Conservation (phyloP, 2,113 vertebrate genomes). For the Polypterus bichir region DNA sequence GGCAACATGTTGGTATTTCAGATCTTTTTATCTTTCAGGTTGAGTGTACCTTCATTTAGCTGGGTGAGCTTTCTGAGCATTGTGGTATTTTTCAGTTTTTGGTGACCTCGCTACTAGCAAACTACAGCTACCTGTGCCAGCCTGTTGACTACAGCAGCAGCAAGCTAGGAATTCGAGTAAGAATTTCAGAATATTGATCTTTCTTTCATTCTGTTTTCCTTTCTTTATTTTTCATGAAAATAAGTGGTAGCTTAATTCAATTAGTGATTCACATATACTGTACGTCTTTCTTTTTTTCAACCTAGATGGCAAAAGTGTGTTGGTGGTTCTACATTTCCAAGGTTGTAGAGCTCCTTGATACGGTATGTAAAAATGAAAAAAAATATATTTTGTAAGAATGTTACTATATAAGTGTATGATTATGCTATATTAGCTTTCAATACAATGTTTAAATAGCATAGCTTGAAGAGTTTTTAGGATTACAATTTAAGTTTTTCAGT, state of each 20-base stretch:
- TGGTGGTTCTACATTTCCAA: constrained; percentile 66
- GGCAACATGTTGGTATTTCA: no score
- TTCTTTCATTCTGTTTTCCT: not conserved
- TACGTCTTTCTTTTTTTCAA: constrained; percentile 21
- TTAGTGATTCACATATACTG: not conserved
- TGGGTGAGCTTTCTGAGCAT: not conserved
- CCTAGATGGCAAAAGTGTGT: constrained; percentile 67
- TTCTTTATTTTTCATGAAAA: not conserved
- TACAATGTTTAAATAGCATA: no score
- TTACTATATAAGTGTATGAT: no score
- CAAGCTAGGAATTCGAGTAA: constrained; percentile 40
- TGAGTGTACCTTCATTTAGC: no score
- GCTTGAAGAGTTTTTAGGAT: no score
- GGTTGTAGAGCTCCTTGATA: constrained; percentile 46
- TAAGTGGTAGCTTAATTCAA: no score
- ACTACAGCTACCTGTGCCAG: constrained; percentile 54
- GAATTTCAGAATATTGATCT: not conserved
- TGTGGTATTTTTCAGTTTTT: constrained; percentile 42
- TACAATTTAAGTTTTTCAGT: no score
- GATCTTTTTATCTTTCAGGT: no score
- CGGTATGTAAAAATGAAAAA: constrained; percentile 25
- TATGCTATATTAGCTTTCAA: no score
- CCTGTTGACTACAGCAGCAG: constrained; percentile 41
- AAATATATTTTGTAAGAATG: not conserved
- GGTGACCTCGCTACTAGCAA: constrained; percentile 39